A percentile compares a stretch with the other conserved stretches of the same genome.
Conservation (phyloP, 2,113 vertebrate species). For the Noturus placidus region DNA sequence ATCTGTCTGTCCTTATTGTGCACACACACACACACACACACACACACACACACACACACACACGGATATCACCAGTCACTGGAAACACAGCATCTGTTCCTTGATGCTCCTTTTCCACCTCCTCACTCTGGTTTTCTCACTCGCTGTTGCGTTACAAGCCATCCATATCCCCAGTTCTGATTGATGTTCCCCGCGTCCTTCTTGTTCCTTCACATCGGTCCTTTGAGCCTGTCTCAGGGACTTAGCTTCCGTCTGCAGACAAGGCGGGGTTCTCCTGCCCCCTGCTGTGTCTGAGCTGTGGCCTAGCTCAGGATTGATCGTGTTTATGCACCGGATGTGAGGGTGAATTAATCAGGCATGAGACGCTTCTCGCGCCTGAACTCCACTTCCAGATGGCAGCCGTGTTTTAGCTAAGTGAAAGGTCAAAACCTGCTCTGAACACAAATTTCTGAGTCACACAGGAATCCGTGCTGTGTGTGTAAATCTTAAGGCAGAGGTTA, state of each 20-base stretch:
- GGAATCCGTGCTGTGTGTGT: not conserved
- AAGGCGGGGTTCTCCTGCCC: not conserved
- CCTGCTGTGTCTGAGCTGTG: not conserved
- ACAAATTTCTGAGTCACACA: not conserved
- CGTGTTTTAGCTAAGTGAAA: not conserved
- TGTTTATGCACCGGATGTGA: not conserved
- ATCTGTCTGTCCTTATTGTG: not conserved
- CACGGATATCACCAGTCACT: constrained; percentile 15
- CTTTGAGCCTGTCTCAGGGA: not conserved
- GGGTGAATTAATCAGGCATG: constrained; percentile 1
- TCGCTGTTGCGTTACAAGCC: not conserved
- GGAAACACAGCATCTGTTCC: constrained; percentile 9
- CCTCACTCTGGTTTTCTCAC: not conserved
- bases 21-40: constrained; percentile 18
- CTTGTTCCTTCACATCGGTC: not conserved
- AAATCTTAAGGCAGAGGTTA: not conserved
- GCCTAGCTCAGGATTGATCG: constrained; percentile 15
- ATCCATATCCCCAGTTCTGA: not conserved
- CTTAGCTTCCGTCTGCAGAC: not conserved
- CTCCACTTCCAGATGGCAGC: not conserved
- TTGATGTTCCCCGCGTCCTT: not conserved
- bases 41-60: not conserved
- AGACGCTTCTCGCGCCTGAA: not conserved
- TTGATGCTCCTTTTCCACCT: not conserved
- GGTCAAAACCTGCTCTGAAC: constrained; percentile 25